Base-by-base conservation (phyloP, 37 sponge, comb jelly and placozoan genomes). In the Amphimedon queenslandica region DNA sequence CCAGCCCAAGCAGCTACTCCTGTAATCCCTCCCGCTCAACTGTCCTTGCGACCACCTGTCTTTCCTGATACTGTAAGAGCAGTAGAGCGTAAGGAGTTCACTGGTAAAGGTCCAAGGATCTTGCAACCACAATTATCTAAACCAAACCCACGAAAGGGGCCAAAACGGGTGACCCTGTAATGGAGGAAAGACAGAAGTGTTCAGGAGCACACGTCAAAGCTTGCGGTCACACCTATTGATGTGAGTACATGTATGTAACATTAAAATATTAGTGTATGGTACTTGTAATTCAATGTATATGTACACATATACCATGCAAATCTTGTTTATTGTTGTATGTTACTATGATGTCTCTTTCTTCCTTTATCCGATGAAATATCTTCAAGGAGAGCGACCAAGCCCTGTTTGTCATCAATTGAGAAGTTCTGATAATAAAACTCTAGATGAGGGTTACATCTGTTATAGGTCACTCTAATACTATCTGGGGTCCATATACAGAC, bases 401-500 rank as follows among this genome's bases (percentile, higher is more conserved):
- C 56, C 72, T 3, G 58, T 72, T 3, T 72, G 72, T 72, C 3
- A 27, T 32, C 72, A 55, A 35, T 57, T 51, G 2, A 4, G 57
- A 4, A 72, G 57, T 30, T 55, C 72, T 53, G 55, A 29, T 72
- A 57, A 72, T 57, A 72, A 4, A 28, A 72, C 72, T 31, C 72
- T 57, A 4, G 57, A 72, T 72, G 72, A 57, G 20, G 57, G 25
- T 6, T 55, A 55, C 72, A 55, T 55, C 55, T 57, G 57, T 72
- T 72, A 4, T 72, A 35, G 57, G 72, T 10, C 53, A 32, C 1
- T 51, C 72, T 3, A 72, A 72, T 11, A 51, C 3, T 37, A 72
- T 51, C 3, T 72, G 56, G 72, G 47, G 72, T 24, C 72, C 72
- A 6, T 72, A 72, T 72, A 3, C 57, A 1, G 72, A 72, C 8